Conservation (phyloP, 2,113 vertebrate genomes). For the Capreolus pygargus region DNA sequence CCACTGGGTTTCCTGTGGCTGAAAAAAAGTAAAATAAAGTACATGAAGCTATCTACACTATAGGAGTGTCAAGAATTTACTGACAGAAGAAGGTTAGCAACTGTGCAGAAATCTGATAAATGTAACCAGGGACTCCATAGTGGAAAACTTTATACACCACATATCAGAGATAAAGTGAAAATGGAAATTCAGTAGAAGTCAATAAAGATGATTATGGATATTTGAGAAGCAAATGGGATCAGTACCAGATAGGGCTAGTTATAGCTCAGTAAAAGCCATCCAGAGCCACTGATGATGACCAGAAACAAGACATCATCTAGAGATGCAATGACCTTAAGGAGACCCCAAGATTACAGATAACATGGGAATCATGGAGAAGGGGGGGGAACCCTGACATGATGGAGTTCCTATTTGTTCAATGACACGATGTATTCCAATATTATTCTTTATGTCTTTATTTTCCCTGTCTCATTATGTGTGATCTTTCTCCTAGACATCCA, state of each 20-base stretch:
- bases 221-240: not conserved
- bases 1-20: not conserved
- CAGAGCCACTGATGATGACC: not conserved
- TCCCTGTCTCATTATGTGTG: not conserved
- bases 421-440: not conserved
- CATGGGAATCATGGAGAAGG: not conserved
- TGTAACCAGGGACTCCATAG: not conserved
- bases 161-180: not conserved
- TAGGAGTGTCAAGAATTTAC: not conserved
- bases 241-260: not conserved
- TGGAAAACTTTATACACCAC: not conserved
- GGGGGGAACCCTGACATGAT: fast-evolving
- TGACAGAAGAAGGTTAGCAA: not conserved
- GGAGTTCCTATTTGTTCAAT: not conserved
- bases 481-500: not conserved
- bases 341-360: not conserved
- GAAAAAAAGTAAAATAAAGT: not conserved
- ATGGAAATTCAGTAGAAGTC: not conserved
- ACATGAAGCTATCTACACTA: not conserved
- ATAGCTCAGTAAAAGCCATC: not conserved
- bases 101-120: not conserved
- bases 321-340: too few relatives aligned
- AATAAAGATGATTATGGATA: not conserved
- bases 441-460: not conserved
- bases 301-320: not conserved